Evolutionary conservation across 2,113 vertebrate genomes (phyloP).

Genomic region (Hemiscyllium ocellatum): DNA sequence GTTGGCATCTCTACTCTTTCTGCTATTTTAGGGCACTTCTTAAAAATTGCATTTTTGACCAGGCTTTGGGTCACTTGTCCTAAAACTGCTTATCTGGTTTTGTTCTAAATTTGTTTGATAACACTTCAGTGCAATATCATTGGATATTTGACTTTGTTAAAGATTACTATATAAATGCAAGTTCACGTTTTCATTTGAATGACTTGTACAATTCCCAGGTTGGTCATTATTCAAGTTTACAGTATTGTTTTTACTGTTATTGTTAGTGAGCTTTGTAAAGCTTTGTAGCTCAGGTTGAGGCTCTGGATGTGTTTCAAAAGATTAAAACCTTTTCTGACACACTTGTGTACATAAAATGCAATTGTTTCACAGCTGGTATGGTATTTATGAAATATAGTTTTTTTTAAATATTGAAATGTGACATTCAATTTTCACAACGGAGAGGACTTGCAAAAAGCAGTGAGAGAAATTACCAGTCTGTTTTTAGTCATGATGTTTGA

Average conservation of each 20-base stretch:
- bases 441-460: neutral
- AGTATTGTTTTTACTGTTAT: neutral
- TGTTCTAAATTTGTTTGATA: neutral
- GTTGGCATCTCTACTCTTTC: too few relatives aligned
- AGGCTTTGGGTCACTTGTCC: too few relatives aligned
- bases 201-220: neutral
- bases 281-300: too few relatives aligned
- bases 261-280: too few relatives aligned
- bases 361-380: neutral
- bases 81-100: too few relatives aligned
- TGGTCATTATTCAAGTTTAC: neutral
- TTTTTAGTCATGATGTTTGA: neutral
- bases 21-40: too few relatives aligned
- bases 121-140: neutral
- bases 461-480: neutral
- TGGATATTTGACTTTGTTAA: neutral
- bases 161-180: neutral
- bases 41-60: too few relatives aligned
- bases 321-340: neutral
- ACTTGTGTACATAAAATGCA: neutral
- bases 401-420: neutral
- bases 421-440: neutral
- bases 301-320: too few relatives aligned
- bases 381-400: neutral
- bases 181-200: neutral